Evolutionary conservation across 2,888 invertebrate genomes (phyloP).

Genomic region (Sabellastarte sp.): DNA sequence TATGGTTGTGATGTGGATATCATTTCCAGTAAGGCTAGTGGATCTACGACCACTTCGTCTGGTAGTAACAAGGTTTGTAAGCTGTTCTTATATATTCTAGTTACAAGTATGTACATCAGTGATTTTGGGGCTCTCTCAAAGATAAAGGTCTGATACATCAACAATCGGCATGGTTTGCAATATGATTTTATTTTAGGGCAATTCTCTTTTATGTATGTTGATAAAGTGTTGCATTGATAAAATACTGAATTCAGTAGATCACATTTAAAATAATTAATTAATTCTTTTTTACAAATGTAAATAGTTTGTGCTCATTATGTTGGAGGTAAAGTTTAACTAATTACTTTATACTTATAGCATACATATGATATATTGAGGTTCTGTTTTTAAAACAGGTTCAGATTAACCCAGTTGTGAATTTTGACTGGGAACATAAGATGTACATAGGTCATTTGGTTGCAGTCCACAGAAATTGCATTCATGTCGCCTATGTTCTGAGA

Average conservation of each 20-base stretch:
- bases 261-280: too few relatives aligned
- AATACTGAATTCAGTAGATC: too few relatives aligned
- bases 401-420: conserved; percentile 85
- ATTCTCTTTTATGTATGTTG: not conserved
- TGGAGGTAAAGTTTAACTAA: too few relatives aligned
- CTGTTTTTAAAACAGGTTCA: too few relatives aligned
- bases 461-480: conserved; percentile 80
- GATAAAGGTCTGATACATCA: not conserved
- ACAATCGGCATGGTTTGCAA: not conserved
- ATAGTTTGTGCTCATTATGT: too few relatives aligned
- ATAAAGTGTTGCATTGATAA: not conserved
- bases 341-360: too few relatives aligned
- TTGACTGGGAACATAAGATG: conserved; percentile 87
- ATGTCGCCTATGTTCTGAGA: conserved; percentile 87
- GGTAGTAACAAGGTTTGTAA: conserved; percentile 55
- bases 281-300: too few relatives aligned
- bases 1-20: conserved; percentile 60
- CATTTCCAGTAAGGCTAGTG: conserved; percentile 36
- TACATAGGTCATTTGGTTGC: conserved; percentile 86
- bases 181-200: too few relatives aligned
- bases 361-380: too few relatives aligned
- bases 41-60: conserved; percentile 29
- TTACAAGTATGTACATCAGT: not conserved
- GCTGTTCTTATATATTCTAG: not conserved
- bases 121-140: not conserved